Base-by-base conservation (phyloP, 1,140 invertebrate species). In the Pogonognathellus flavescens region DNA sequence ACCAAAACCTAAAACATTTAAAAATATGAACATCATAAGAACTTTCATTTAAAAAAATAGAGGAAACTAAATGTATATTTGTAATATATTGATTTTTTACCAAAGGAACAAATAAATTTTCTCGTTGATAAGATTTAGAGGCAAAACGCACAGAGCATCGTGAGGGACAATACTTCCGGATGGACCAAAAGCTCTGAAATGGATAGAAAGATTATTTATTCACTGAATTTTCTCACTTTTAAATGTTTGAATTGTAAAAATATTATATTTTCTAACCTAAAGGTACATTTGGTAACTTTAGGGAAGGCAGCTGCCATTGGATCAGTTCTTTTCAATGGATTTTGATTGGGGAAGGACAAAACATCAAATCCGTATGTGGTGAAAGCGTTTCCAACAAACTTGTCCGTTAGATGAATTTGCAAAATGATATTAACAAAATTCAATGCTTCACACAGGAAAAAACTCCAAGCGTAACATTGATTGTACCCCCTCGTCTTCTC, bases 1-100 rank as follows among this genome's bases (percentile, higher is more conserved):
- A 97, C 96, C 96, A 97, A 92, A 97, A 97, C 96, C 96, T 97
- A 1, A 97, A 92, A 91, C 6, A 8, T 76, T n/a, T 5, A 81
- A 53, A 14, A n/a, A 18, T 55, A 13, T 25, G n/a, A n/a, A n/a
- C n/a, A n/a, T n/a, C n/a, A n/a, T n/a, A n/a, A n/a, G n/a, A n/a
- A 25, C 4, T 57, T 57, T 41, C 8, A 49, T 31, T 81, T 25
- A 10, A 13, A 11, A n/a, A 18, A 16, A 13, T 55, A 7, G 2
- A 10, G 13, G 6, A 10, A 13, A 25, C 8, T n/a, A 57, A 8
- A 20, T 31, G 10, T 4, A 72, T 13, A 72, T 20, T 18, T 31
- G 66, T 49, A 13, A 11, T 31, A n/a, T n/a, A n/a, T n/a, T n/a
- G 16, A 3, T 9, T 11, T 16, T 53, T 85, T 85, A 94, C 94